These are phyloP conservation scores for Mus caroli DNA, from an alignment of 2,797 vertebrate species.

Conservation along the genomic window DNA sequence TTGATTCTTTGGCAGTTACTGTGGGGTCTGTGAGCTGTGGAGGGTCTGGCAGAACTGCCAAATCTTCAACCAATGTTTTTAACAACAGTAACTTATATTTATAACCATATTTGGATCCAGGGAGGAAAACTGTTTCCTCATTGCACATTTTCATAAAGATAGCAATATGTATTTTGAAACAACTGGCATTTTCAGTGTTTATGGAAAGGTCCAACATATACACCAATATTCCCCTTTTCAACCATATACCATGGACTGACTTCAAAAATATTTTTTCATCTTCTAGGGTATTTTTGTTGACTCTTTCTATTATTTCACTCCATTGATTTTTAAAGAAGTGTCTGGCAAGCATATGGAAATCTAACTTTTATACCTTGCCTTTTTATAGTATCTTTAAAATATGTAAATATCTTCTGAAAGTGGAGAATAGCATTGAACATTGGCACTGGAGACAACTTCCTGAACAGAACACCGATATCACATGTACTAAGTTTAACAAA, in stretches of 20 bases:
- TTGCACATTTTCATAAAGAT: slow-evolving; percentile 54
- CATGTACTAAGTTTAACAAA: background rate
- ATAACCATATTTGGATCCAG: background rate
- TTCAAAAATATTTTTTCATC: slow-evolving; percentile 59
- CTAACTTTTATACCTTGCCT: slow-evolving; percentile 5
- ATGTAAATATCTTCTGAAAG: background rate
- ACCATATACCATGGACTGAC: slow-evolving; percentile 21
- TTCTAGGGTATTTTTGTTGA: background rate
- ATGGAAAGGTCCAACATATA: slow-evolving; percentile 54
- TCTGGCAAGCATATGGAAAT: background rate
- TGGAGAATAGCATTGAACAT: background rate
- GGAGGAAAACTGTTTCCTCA: background rate
- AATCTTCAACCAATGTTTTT: background rate
- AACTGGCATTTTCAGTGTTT: slow-evolving; percentile 64
- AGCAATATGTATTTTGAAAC: slow-evolving; percentile 58
- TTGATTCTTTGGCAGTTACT: background rate
- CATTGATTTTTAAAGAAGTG: slow-evolving; percentile 12
- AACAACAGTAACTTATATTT: slow-evolving; percentile 48
- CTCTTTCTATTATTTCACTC: background rate
- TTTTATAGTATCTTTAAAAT: slow-evolving; percentile 10
- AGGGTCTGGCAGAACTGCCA: background rate
- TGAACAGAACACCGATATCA: background rate
- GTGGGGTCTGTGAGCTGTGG: background rate
- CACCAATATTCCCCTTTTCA: slow-evolving; percentile 1
- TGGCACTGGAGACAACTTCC: background rate